Evolutionary conservation across 2,797 vertebrate genomes (phyloP), one percentile per base, ranked within the genome.

Genomic region (Salarias fasciatus): DNA sequence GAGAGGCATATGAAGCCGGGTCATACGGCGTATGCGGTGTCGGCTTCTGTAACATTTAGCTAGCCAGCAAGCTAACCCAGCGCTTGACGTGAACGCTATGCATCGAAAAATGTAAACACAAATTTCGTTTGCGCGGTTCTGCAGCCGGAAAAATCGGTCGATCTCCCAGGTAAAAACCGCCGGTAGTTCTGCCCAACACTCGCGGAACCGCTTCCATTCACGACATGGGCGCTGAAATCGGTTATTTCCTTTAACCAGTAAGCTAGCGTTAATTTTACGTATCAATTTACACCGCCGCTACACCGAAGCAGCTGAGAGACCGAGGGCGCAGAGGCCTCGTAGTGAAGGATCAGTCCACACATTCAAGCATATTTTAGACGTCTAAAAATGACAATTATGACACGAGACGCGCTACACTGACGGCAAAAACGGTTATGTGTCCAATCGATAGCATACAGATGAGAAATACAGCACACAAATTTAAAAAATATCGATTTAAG

Each of bases 251-350:
- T 72, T 58, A 72, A 80, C 57, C 75, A 67, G 66, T 63, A 51
- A 62, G 87, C 89, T 90, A 88, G 72, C 79, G 71, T 79, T 83
- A 72, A 83, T 76, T 89, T 89, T 85, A 88, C 89, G 86, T 89
- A 85, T 92, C 89, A 88, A 85, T 91, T 90, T 91, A 88, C 87
- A 84, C 86, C 69, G 86, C 85, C 88, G 83, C 89, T 87, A 80
- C 74, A 75, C 84, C 89, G 61, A 69, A 90, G 87, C 87, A 90
- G 88, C 91, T 90, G 88, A 91, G 87, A 63, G 88, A 89, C 82
- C 88, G 85, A 81, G 79, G 85, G 91, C 87, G 81, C 86, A 91
- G 87, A 86, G 93, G 92, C 93, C 93, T 93, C 57, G 83, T 86
- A 82, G 89, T 84, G 75, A 65, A 85, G 89, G 89, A 91, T 91